These are phyloP conservation scores for human DNA, from an alignment of 2,113 vertebrate genomes.

Conservation along the genomic window GRCh38 chr7:156566001-156566500, in stretches of 20 bases:
- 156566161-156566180: background rate
- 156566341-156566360: background rate
- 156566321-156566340: background rate
- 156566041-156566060: background rate
- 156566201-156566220: background rate
- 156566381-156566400: background rate
- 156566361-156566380: background rate
- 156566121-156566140: background rate
- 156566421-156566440: slow-evolving; percentile 32
- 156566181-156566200: background rate
- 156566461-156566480: background rate
- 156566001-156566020: background rate
- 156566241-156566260: too few species aligned
- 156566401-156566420: background rate
- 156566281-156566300: background rate
- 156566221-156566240: background rate
- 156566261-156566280: background rate
- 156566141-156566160: background rate
- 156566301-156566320: background rate
- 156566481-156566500: background rate
- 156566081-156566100: background rate
- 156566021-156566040: rapidly evolving
- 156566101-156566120: background rate
- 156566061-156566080: background rate
- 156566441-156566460: slow-evolving; percentile 37